Conservation (phyloP, 2,888 invertebrate genomes). For the Nephrotoma guestfalica region DNA sequence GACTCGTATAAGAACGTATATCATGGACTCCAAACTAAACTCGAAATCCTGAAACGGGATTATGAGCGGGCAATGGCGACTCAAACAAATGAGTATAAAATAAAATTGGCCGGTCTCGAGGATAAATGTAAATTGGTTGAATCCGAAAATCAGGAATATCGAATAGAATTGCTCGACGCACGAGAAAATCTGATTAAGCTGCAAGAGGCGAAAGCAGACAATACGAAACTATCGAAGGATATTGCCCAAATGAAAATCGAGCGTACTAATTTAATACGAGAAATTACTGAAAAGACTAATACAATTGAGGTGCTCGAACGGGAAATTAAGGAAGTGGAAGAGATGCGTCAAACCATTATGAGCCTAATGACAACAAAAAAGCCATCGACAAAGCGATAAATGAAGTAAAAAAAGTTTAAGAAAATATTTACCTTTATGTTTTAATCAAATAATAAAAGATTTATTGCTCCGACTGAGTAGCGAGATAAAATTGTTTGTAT, state of each 20-base stretch:
- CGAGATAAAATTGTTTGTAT: no score
- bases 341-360: constrained; percentile 29
- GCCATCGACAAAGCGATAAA: constrained; percentile 13
- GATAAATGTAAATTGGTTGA: not conserved
- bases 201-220: not conserved
- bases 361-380: constrained; percentile 31
- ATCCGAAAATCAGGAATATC: not conserved
- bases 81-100: not conserved
- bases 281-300: not conserved
- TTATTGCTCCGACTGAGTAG: no score
- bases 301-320: not conserved
- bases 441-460: no score
- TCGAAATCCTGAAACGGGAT: not conserved
- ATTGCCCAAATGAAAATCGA: not conserved
- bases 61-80: not conserved
- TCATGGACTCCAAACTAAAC: not conserved
- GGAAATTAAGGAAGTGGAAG: constrained; percentile 29
- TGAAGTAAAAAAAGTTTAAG: not conserved
- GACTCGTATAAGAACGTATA: not conserved
- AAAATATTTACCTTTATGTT: not conserved
- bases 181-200: not conserved
- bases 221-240: not conserved
- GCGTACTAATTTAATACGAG: not conserved
- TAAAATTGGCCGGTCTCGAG: not conserved
- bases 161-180: not conserved